Evolutionary conservation across 2,797 vertebrate genomes (phyloP).

Genomic region (Myotis pilosus): DNA sequence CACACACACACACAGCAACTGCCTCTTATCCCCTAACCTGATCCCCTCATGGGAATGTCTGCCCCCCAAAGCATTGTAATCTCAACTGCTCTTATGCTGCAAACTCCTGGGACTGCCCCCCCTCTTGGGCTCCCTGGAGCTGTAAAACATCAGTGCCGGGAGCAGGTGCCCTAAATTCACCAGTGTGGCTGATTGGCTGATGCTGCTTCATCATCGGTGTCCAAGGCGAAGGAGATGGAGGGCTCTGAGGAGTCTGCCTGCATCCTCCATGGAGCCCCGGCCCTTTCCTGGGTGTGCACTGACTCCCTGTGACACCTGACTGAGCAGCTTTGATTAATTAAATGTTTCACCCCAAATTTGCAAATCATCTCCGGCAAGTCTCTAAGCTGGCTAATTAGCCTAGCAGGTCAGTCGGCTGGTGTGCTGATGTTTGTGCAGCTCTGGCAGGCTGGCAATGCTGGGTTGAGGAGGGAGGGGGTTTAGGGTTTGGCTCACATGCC

Average conservation of each 20-base stretch:
- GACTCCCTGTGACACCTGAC: constrained; percentile 41
- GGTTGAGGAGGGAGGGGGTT: background rate
- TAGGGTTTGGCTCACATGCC: rapidly evolving
- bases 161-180: background rate
- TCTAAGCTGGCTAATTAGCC: constrained; percentile 41
- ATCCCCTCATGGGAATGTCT: background rate
- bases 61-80: background rate
- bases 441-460: background rate
- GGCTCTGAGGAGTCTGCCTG: background rate
- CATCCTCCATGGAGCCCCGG: rapidly evolving
- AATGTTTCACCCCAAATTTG: constrained; percentile 64
- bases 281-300: background rate
- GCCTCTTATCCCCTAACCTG: background rate
- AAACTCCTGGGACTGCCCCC: background rate
- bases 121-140: background rate
- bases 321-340: constrained; percentile 68
- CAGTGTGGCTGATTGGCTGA: rapidly evolving
- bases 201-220: rapidly evolving
- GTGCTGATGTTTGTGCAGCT: background rate
- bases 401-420: background rate
- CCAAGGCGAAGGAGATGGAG: rapidly evolving
- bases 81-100: rapidly evolving
- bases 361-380: constrained; percentile 2
- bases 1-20: background rate
- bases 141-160: background rate